These are phyloP conservation scores for Clarias fuscus DNA, from an alignment of 2,797 vertebrate genomes.

Conservation along the genomic window DNA sequence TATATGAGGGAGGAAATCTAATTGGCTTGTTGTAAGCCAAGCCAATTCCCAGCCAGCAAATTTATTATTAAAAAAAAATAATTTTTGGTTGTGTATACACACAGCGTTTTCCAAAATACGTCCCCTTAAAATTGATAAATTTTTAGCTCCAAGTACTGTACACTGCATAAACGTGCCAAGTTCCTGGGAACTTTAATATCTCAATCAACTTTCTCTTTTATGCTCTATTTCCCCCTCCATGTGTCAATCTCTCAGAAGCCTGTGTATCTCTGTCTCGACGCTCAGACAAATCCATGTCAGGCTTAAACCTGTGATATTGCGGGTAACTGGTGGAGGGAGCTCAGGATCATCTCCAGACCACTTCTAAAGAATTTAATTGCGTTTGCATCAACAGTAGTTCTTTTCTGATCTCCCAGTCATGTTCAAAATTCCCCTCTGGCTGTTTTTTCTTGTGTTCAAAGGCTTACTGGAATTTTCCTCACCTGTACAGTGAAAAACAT, in stretches of 20 bases:
- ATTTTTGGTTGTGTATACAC: too few relatives aligned
- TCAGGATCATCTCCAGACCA: slow-evolving; percentile 53
- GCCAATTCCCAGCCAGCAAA: too few relatives aligned
- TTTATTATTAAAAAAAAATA: too few relatives aligned
- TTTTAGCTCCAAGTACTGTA: neutral
- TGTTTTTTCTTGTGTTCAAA: neutral
- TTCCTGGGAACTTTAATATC: neutral
- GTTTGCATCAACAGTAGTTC: neutral
- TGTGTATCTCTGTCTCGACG: slow-evolving; percentile 50
- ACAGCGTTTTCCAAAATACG: too few relatives aligned
- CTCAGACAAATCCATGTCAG: slow-evolving; percentile 63
- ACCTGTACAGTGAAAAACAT: neutral
- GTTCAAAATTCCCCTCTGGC: slow-evolving; percentile 20
- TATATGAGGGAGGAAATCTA: too few relatives aligned
- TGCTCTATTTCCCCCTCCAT: neutral
- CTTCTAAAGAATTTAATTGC: slow-evolving; percentile 10
- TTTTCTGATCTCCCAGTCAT: slow-evolving; percentile 1
- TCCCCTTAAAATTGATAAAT: neutral
- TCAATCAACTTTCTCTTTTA: neutral
- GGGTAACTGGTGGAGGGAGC: neutral
- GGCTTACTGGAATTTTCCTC: slow-evolving; percentile 37
- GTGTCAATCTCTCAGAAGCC: slow-evolving; percentile 17
- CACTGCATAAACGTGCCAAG: neutral
- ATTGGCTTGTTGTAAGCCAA: too few relatives aligned
- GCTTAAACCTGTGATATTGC: slow-evolving; percentile 58